phyloP scores from a whole-genome alignment of 2,888 invertebrate genomes.

The Leistus spinibarbis region DNA sequence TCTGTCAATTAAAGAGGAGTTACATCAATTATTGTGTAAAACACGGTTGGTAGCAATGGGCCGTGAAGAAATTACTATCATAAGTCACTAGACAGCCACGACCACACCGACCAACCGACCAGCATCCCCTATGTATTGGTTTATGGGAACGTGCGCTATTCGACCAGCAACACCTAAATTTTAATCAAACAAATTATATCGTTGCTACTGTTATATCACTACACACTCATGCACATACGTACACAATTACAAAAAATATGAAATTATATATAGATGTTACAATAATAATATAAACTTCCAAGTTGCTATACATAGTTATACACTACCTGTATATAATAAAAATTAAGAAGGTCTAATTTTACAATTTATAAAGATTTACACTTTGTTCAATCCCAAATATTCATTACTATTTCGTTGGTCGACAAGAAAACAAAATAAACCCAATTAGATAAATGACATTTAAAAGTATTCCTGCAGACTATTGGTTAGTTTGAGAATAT shows the following conservation, averaged over 20 bases:
- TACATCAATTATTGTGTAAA: constrained; percentile 37
- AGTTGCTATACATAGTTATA: too few species aligned
- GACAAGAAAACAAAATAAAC: too few species aligned
- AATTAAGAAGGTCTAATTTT: too few species aligned
- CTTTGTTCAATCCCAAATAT: too few species aligned
- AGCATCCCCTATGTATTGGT: neutral
- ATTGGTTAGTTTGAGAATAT: too few species aligned
- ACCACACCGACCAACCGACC: neutral
- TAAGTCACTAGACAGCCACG: constrained; percentile 22
- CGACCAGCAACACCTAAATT: constrained; percentile 7
- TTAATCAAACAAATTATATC: constrained; percentile 34
- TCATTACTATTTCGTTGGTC: too few species aligned
- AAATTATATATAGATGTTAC: too few species aligned
- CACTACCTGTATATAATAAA: too few species aligned
- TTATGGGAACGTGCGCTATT: neutral
- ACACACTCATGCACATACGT: neutral
- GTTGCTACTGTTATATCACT: constrained; percentile 14
- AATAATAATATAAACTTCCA: too few species aligned
- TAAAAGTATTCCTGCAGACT: too few species aligned
- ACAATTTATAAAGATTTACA: too few species aligned
- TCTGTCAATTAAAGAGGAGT: constrained; percentile 37
- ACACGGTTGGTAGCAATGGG: constrained; percentile 29
- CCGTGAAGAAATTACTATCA: constrained; percentile 29
- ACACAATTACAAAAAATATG: neutral
- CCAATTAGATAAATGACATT: too few species aligned